phyloP scores from a whole-genome alignment of 2,888 invertebrate species.

The Eristalinus aeneus region DNA sequence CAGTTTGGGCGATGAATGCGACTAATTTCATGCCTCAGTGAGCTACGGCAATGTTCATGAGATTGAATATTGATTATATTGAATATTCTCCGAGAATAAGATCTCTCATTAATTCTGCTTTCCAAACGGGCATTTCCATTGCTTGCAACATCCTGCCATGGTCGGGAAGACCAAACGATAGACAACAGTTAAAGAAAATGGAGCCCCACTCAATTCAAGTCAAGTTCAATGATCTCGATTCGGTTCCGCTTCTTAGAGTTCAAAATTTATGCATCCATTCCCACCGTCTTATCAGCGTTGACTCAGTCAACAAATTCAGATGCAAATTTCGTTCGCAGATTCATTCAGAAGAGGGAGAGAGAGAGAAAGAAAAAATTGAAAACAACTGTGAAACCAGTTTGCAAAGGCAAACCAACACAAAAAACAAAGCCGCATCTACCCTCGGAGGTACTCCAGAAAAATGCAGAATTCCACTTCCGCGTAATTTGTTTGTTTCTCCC shows the following conservation, averaged over 20 bases:
- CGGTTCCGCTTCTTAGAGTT: neutral
- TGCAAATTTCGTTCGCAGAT: neutral
- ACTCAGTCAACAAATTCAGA: neutral
- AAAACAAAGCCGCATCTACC: neutral
- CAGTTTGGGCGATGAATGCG: too few species aligned
- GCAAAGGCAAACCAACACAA: neutral
- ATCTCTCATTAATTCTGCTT: too few species aligned
- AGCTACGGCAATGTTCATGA: too few species aligned
- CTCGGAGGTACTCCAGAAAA: neutral
- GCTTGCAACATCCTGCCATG: too few species aligned
- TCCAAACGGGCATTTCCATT: too few species aligned
- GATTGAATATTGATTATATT: too few species aligned
- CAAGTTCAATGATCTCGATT: neutral
- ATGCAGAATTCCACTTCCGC: constrained; percentile 42
- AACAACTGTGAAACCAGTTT: neutral
- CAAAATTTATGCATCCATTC: neutral
- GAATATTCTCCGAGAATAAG: too few species aligned
- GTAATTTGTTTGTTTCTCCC: constrained; percentile 40
- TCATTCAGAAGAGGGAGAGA: neutral
- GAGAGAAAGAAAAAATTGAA: neutral
- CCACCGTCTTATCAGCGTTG: neutral
- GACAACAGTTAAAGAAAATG: too few species aligned
- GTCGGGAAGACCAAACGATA: too few species aligned
- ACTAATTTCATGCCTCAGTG: too few species aligned
- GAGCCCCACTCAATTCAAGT: too few species aligned